Base-by-base conservation (phyloP, 1,140 invertebrate genomes). In the Meloidogyne floridensis region DNA sequence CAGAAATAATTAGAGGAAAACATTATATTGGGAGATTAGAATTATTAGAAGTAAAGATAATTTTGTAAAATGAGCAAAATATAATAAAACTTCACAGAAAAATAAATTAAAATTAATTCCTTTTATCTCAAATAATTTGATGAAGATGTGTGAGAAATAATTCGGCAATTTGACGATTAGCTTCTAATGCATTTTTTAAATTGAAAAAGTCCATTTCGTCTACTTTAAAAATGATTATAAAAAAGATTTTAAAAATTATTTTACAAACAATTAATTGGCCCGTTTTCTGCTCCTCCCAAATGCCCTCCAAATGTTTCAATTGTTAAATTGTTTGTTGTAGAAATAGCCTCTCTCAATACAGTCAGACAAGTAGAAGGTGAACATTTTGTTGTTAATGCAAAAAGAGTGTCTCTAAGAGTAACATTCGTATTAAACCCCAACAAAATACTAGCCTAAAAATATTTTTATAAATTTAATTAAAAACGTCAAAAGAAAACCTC, bases 91-190 rank as follows among this genome's bases (percentile, higher is more conserved):
- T n/a, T n/a, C n/a, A 6, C 59, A 65, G 6, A 65, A 65, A 15
- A 65, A 65, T 18, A 65, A 65, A n/a, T 65, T 65, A n/a, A 18
- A 65, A 65, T n/a, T 65, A 65, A 65, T 7, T 65, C 32, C 32
- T 47, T 47, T 47, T 47, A 47, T 47, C 7, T 47, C 15, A 65
- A 65, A 65, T n/a, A 51, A 79, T 79, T 51, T 54, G 51, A 53
- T 71, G 65, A 42, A 79, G 65, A 20, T 79, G 77, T 47, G 77
- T 53, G 20, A 79, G 77, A 6, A 79, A 79, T 51, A 79, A 53
- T 20, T 79, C 65, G 77, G 56, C 65, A 47, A 79, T 13, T 20
- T 71, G 77, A 72, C 77, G 65, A n/a, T 56, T 42, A 0, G 72
- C 72, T 20, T 79, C 59, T 51, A 79, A 18, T 20, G 77, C 65